Base-by-base conservation (phyloP, 2,888 invertebrate genomes). In the Saturnia pavonia region DNA sequence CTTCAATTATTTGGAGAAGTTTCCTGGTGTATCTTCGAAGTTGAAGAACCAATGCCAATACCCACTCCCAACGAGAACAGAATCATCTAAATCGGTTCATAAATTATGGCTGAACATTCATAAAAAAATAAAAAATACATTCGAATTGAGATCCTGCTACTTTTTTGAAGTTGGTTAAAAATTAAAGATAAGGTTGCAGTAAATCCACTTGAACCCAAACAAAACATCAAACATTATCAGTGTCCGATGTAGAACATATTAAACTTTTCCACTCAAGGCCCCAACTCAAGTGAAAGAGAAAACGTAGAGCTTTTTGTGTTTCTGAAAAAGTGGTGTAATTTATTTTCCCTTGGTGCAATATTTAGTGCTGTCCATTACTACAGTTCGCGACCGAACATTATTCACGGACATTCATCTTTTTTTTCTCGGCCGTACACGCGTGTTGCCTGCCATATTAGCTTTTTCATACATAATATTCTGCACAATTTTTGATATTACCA, bases 291-390 rank as follows among this genome's bases (percentile, higher is more conserved):
- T 85, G 85, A 87, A 91, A 89, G 88, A 89, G 90, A 89, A 88
- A 91, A 89, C 90, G 90, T 89, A 89, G 88, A 88, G 83, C 88
- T 92, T 92, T 92, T 92, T 91, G 91, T 89, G 87, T 85, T 78
- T 81, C 88, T 92, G 92, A 92, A 92, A 92, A 92, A 92, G 89
- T 86, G 88, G 82, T 80, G 91, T 92, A 92, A 93, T 93, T 93
- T 92, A 92, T 93, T 91, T 92, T 90, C 91, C 90, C 91, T 90
- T 84, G 88, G 89, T 91, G 90, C 91, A 92, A 93, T 93, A 93
- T 93, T 93, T 93, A 92, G 92, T 92, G 92, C 91, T 92, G 93
- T 92, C 93, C 93, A 92, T 93, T 93, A 93, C 92, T 88, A 88
- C 87, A 92, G 92, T 92, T 91, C 92, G 92, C 93, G 93, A 91